phyloP scores from a whole-genome alignment of 2,888 invertebrate genomes.

The Heteromurus nitidus region DNA sequence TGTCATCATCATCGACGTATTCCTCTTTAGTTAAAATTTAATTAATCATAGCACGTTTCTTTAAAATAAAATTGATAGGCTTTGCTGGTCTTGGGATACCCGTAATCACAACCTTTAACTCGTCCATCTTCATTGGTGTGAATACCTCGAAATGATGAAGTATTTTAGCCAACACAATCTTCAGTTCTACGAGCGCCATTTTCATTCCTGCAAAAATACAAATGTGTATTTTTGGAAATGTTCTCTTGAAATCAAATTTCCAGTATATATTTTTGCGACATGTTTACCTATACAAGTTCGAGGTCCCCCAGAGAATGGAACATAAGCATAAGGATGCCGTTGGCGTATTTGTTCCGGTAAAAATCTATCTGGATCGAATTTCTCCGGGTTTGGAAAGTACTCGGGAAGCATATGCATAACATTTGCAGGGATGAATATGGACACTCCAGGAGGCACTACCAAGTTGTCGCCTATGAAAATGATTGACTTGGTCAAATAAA shows the following conservation, averaged over 20 bases:
- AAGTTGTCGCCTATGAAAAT: constrained; percentile 12
- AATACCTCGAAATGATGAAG: constrained; percentile 20
- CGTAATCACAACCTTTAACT: neutral
- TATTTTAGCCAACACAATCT: constrained; percentile 16
- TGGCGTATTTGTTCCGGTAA: constrained; percentile 75
- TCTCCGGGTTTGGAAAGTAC: constrained; percentile 77
- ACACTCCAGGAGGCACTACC: constrained; percentile 9
- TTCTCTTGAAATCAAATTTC: neutral
- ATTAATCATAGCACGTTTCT: constrained; percentile 1
- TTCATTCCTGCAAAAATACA: constrained; percentile 41
- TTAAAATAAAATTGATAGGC: constrained; percentile 28
- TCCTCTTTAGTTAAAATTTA: too few species aligned
- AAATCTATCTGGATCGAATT: constrained; percentile 78
- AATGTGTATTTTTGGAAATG: neutral
- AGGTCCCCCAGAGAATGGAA: constrained; percentile 76
- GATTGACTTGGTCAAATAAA: neutral
- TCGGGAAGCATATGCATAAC: constrained; percentile 76
- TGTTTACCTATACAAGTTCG: constrained; percentile 63
- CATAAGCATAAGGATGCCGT: constrained; percentile 76
- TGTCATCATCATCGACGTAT: too few species aligned
- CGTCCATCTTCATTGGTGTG: constrained; percentile 4
- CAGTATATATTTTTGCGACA: neutral
- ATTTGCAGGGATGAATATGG: neutral
- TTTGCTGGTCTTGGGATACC: constrained; percentile 22
- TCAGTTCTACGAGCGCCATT: constrained; percentile 20